A percentile compares a stretch with the other conserved stretches of the same genome.
phyloP scores from a whole-genome alignment of 2,797 vertebrate genomes.

The Buphagus erythrorhynchus region DNA sequence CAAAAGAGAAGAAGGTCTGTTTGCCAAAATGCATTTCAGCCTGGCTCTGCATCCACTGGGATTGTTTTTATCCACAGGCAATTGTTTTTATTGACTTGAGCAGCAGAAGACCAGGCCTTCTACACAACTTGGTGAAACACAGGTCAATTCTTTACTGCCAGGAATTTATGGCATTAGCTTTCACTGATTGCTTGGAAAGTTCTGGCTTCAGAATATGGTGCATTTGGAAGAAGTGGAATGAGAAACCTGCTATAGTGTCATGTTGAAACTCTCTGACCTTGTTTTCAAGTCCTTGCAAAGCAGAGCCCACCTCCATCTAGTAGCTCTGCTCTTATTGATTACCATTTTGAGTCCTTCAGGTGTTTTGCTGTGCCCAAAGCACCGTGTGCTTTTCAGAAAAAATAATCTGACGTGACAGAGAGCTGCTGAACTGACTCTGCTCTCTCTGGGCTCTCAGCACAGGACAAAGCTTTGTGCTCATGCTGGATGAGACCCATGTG shows the following conservation, averaged over 20 bases:
- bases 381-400: not conserved
- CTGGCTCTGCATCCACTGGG: not conserved
- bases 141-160: not conserved
- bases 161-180: not conserved
- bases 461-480: not conserved
- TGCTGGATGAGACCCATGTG: not conserved
- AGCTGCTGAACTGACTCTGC: not conserved
- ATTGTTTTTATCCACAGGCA: not conserved
- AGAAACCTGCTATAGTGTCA: not conserved
- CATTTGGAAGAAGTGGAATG: not conserved
- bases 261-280: constrained; percentile 9
- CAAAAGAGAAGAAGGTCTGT: not conserved
- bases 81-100: not conserved
- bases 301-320: not conserved
- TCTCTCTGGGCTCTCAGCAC: not conserved
- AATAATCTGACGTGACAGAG: constrained; percentile 29
- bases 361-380: not conserved
- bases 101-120: not conserved
- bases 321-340: constrained; percentile 8
- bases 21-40: not conserved
- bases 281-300: not conserved
- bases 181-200: not conserved
- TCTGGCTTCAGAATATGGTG: not conserved
- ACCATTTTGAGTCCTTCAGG: not conserved
- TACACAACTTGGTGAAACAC: not conserved